Base-by-base conservation (phyloP, 1,140 invertebrate genomes). In the Cephus cinctus region DNA sequence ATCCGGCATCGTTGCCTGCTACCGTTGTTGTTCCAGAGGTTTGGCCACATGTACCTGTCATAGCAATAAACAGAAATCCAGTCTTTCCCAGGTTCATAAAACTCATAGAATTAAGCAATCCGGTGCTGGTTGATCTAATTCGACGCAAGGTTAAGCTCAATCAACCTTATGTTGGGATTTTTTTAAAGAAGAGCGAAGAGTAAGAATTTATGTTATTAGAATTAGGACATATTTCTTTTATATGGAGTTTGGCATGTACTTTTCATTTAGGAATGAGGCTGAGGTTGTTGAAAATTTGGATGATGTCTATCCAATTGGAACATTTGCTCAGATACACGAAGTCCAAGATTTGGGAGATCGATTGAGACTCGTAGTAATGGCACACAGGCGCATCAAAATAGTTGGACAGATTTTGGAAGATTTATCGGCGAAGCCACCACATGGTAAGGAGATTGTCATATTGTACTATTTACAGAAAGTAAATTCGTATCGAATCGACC, bases 1-100 rank as follows among this genome's bases (percentile, higher is more conserved):
- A 67, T 67, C 52, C 67, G 36, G 49, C 67, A 14, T 47, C 68
- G 47, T 65, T 94, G 49, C 91, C 91, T 40, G 90, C 90, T 1
- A 89, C 94, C 3, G 87, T 96, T 40, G 90, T 89, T 11, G 91
- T 99, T n/a, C 97, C 97, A 5, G 96, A 98, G 76, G 84, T 92
- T 19, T 98, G 94, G 87, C 96, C 97, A 5, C 86, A 92, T 71
- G 85, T 99, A 5, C 97, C 97, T 31, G 84, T 99, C 9, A 90
- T 99, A 61, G 93, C 96, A 2, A 89, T 98, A 45, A 89, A 82
- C 61, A 83, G 94, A 59, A 95, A 96, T 80, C 96, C 96, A 23
- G 89, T 99, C 1, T 99, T 99, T 80, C 98, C 97, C 30, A 84
- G 92, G 61, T 99, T 99, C 78, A 95, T 98, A 50, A 99, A 99